A percentile compares a stretch with the other conserved stretches of the same genome.
Conservation (phyloP, 2,113 vertebrate species). For the Gopherus evgoodei region DNA sequence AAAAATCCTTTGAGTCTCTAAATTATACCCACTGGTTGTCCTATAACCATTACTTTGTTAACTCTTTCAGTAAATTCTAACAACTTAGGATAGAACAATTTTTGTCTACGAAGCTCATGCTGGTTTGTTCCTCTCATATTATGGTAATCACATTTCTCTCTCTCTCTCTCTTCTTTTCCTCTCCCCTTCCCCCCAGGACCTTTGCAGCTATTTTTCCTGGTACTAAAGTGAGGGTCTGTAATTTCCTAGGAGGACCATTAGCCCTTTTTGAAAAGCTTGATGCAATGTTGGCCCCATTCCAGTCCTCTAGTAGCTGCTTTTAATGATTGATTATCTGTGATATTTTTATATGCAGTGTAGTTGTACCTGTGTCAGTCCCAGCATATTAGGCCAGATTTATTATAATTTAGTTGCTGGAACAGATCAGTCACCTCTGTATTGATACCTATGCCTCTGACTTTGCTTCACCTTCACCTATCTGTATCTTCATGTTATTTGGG, state of each 20-base stretch:
- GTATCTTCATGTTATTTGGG: background rate
- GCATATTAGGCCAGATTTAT: conserved; percentile 37
- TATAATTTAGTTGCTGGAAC: background rate
- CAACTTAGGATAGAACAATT: conserved; percentile 18
- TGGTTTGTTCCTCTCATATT: conserved; percentile 26
- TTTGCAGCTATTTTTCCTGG: conserved; percentile 50
- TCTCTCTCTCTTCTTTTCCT: background rate
- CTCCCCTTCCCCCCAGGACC: background rate
- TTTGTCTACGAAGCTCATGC: background rate
- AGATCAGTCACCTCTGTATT: background rate
- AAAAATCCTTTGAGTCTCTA: conserved; percentile 5
- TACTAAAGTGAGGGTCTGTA: conserved; percentile 27
- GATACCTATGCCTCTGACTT: background rate
- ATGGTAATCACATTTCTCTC: conserved; percentile 26
- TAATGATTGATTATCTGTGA: conserved; percentile 37
- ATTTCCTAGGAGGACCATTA: conserved; percentile 54
- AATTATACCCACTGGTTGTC: background rate
- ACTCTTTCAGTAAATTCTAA: conserved; percentile 53
- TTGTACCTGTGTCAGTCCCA: conserved; percentile 26
- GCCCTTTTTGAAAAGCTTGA: conserved; percentile 53
- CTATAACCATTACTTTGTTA: conserved; percentile 24
- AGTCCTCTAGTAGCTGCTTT: conserved; percentile 26
- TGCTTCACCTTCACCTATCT: background rate
- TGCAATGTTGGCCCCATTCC: conserved; percentile 52
- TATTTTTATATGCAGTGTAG: conserved; percentile 44